Evolutionary conservation across 2,113 vertebrate species (phyloP).

Genomic region (Meles meles): DNA sequence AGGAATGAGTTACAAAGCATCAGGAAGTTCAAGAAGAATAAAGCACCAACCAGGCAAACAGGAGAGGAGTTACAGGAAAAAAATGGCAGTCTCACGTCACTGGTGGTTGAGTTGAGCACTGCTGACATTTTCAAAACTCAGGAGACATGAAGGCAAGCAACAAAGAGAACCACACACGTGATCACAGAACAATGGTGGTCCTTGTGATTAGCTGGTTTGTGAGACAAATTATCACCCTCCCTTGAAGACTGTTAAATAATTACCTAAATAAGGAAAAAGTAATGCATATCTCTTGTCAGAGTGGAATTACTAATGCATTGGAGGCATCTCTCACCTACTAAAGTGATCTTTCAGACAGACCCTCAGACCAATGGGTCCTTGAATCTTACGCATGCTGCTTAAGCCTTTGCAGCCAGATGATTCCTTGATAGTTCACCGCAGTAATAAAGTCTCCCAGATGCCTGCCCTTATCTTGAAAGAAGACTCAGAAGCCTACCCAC

Average conservation of each 20-base stretch:
- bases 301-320: not conserved
- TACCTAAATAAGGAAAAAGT: not conserved
- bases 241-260: not conserved
- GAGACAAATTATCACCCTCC: not conserved
- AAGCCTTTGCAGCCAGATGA: not conserved
- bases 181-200: not conserved
- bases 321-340: not conserved
- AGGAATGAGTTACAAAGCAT: not conserved
- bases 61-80: not conserved
- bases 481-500: not conserved
- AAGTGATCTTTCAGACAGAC: not conserved
- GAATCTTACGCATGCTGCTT: not conserved
- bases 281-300: accelerated
- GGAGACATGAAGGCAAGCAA: not conserved
- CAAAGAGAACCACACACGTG: not conserved
- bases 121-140: not conserved
- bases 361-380: not conserved
- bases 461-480: not conserved
- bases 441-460: not conserved
- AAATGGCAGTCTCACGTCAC: not conserved
- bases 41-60: not conserved
- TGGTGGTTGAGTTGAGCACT: not conserved
- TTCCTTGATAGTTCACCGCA: not conserved
- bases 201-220: not conserved
- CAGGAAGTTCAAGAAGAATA: not conserved